Conservation (phyloP, 1,140 invertebrate species). For the Pseudomyrmex dendroicus region DNA sequence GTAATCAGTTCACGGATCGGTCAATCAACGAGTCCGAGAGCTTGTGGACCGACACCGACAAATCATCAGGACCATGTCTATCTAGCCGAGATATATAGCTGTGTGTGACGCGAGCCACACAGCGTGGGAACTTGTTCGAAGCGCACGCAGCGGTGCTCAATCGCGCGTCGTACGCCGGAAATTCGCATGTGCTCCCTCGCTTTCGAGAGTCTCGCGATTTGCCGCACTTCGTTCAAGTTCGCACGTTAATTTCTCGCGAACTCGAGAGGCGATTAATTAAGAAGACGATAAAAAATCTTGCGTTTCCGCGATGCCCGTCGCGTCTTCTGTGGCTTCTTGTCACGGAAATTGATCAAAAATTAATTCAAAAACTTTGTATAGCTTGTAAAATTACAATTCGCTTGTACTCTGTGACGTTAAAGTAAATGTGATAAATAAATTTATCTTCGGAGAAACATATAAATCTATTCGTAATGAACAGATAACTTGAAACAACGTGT, state of each 20-base stretch:
- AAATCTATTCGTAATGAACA: too few relatives aligned
- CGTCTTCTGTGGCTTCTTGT: not conserved
- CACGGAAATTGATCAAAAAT: conserved; percentile 17
- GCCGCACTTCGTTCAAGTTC: conserved; percentile 32
- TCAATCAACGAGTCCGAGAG: conserved; percentile 74
- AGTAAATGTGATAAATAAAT: not conserved
- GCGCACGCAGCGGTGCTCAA: conserved; percentile 74
- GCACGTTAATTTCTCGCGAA: conserved; percentile 51
- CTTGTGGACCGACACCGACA: conserved; percentile 55
- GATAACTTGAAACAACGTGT: not conserved
- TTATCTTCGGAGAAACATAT: too few relatives aligned
- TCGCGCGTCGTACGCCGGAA: conserved; percentile 52
- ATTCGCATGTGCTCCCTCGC: conserved; percentile 37
- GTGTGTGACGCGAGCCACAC: conserved; percentile 67
- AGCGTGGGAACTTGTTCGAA: conserved; percentile 80
- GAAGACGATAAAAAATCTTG: not conserved
- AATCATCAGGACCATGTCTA: conserved; percentile 59
- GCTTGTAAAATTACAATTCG: not conserved
- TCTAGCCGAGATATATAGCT: conserved; percentile 73
- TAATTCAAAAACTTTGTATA: not conserved
- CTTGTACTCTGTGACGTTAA: not conserved
- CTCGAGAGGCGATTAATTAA: conserved; percentile 54
- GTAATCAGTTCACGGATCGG: conserved; percentile 72
- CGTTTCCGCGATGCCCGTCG: conserved; percentile 31
- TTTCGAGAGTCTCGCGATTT: conserved; percentile 2